A percentile compares a stretch with the other conserved stretches of the same genome.
phyloP scores from a whole-genome alignment of 1,140 invertebrate species.

The Ceratina japonica region DNA sequence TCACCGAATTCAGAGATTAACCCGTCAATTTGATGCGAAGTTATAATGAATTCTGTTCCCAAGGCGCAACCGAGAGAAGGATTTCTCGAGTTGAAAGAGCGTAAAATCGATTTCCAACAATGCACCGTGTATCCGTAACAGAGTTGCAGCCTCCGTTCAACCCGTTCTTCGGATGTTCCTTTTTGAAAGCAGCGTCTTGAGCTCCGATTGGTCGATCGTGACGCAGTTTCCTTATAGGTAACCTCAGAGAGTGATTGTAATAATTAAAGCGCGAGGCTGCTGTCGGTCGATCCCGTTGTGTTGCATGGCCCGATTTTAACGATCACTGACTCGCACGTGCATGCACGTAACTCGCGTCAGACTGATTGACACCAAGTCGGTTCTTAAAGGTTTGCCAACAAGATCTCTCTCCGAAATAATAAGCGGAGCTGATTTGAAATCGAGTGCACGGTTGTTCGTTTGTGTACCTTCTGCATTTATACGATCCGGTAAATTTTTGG shows the following conservation, averaged over 20 bases:
- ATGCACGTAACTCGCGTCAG: slow-evolving; percentile 15
- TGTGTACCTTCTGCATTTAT: not conserved
- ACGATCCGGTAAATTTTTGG: not conserved
- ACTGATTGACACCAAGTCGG: slow-evolving; percentile 36
- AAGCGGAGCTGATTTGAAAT: slow-evolving; percentile 30
- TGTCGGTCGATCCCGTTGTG: slow-evolving; percentile 26
- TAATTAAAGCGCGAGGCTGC: slow-evolving; percentile 47
- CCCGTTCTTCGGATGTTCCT: slow-evolving; percentile 9
- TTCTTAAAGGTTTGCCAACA: slow-evolving; percentile 11
- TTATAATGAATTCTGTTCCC: not conserved
- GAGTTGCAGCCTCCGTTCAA: not conserved
- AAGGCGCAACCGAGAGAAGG: not conserved
- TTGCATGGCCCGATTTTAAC: slow-evolving; percentile 24
- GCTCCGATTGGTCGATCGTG: not conserved
- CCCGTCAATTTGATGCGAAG: no score
- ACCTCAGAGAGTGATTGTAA: slow-evolving; percentile 51
- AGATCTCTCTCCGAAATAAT: slow-evolving; percentile 25
- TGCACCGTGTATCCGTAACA: slow-evolving; percentile 19
- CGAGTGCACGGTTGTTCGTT: not conserved
- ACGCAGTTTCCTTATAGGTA: slow-evolving; percentile 25
- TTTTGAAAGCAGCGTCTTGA: slow-evolving; percentile 37
- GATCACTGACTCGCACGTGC: slow-evolving; percentile 21
- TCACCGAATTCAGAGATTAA: no score
- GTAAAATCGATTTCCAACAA: slow-evolving; percentile 25
- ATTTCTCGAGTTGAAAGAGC: not conserved